Evolutionary conservation across 1,140 invertebrate species (phyloP).

Genomic region (Odontomachus brunneus): DNA sequence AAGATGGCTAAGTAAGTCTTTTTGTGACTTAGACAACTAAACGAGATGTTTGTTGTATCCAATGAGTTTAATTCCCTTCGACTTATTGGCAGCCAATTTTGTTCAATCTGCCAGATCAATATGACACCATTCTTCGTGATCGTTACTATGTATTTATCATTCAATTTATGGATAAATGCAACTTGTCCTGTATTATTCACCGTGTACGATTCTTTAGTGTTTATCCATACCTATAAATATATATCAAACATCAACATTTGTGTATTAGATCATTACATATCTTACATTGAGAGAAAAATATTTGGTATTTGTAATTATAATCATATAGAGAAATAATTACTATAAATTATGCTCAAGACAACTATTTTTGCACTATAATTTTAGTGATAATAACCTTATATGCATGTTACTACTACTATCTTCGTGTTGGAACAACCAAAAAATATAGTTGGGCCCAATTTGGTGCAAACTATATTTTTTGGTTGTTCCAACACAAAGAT

Average conservation of each 20-base stretch:
- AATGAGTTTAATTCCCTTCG: constrained; percentile 36
- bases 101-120: constrained; percentile 74
- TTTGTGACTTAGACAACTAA: constrained; percentile 75
- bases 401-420: too few relatives aligned
- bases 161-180: constrained; percentile 74
- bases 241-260: constrained; percentile 25
- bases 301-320: too few relatives aligned
- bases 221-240: constrained; percentile 66
- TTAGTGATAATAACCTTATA: too few relatives aligned
- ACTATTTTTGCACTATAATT: too few relatives aligned
- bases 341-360: too few relatives aligned
- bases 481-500: too few relatives aligned
- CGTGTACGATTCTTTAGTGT: constrained; percentile 34
- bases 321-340: too few relatives aligned
- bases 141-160: constrained; percentile 72
- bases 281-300: too few relatives aligned
- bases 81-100: constrained; percentile 67
- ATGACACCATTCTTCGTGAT: constrained; percentile 74
- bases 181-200: constrained; percentile 72
- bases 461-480: too few relatives aligned
- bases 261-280: constrained; percentile 5
- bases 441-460: too few relatives aligned
- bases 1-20: constrained; percentile 77
- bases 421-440: too few relatives aligned
- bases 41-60: constrained; percentile 61